Base-by-base conservation (phyloP, 2,113 vertebrate species). In the human region DNA sequence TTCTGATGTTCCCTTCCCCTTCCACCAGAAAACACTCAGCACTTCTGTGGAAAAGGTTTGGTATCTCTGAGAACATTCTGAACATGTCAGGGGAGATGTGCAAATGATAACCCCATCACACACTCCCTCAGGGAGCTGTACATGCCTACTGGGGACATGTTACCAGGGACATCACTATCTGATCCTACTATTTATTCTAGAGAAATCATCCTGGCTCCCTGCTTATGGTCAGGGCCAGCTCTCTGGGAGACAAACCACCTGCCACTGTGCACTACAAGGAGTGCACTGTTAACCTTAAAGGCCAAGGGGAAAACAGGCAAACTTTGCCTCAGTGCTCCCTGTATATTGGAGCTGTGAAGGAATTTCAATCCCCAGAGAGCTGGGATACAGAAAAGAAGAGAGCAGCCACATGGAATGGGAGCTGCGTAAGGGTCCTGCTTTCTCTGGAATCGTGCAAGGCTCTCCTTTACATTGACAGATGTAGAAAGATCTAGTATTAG, bases 121-220 rank as follows among this genome's bases (percentile, higher is more conserved):
- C 32, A 11, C 50, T 57, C 83, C 59, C 35, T 2, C 23, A 9
- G 55, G 80, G 52, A 85, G 48, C 61, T 43, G 35, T 45, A 64
- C 3, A 2, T 5, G 50, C 59, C 86, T 64, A 25, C 16, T 14
- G 61, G 83, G 78, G 23, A 8, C 64, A 48, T n/a, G 38, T 72
- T 73, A 86, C 68, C 32, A 12, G 5, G 57, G 66, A 38, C 32
- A 73, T 20, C 72, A 17, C 48, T 43, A 18, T 14, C 23, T 20
- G 3, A 4, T 3, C 16, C 35, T n/a, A 25, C 22, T 81, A 11
- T 55, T 86, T 73, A 38, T 70, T 93, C 86, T 93, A 66, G 78
- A 96, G 97, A 97, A 70, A 81, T 95, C 98, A 98, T 98, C 98
- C 98, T 98, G 97, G 73, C 97, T 98, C 96, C 66, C 96, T 97